These are phyloP conservation scores for Nicator chloris DNA, from an alignment of 2,113 vertebrate species.

Conservation along the genomic window DNA sequence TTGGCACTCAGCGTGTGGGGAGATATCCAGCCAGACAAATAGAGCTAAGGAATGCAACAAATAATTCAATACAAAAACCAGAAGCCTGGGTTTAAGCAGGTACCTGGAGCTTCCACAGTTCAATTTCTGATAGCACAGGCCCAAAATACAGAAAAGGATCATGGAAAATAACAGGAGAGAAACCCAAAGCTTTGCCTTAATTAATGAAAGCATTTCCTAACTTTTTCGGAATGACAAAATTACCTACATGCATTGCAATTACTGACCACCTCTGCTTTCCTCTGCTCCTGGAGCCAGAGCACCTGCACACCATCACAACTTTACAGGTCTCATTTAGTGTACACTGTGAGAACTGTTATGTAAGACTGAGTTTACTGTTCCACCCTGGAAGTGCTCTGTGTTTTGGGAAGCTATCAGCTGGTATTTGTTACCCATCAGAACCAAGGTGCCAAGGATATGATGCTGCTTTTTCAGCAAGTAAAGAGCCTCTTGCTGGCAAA, in stretches of 20 bases:
- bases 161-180: background rate
- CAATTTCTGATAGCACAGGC: background rate
- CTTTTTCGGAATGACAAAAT: background rate
- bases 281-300: background rate
- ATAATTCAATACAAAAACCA: background rate
- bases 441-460: slow-evolving; percentile 6
- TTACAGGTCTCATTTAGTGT: background rate
- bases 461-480: background rate
- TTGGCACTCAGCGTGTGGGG: background rate
- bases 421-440: background rate
- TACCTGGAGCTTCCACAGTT: background rate
- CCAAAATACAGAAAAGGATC: background rate
- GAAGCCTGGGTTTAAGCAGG: background rate
- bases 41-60: background rate
- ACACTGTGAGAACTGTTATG: background rate
- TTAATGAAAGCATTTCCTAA: background rate
- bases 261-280: background rate
- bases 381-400: background rate
- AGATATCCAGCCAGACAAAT: background rate
- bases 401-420: background rate
- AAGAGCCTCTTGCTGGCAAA: background rate
- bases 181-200: background rate
- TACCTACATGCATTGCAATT: background rate
- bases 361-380: background rate
- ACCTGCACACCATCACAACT: background rate